A percentile compares a stretch with the other conserved stretches of the same genome.
Evolutionary conservation across 23 tunicate species (phyloP).

Genomic region (Styela clava): DNA sequence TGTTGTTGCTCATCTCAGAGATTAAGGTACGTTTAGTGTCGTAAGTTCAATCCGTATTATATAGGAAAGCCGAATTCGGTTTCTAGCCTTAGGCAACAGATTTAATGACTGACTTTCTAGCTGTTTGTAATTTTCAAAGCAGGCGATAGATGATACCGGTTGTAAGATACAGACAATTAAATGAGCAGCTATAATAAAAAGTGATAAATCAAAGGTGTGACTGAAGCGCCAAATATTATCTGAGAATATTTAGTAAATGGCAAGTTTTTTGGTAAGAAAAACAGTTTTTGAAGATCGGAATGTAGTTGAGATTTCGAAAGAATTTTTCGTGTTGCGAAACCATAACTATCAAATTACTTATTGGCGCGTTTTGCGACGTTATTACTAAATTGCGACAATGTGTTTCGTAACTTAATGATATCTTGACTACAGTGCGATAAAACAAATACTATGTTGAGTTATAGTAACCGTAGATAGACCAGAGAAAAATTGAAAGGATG

Average conservation of each 20-base stretch:
- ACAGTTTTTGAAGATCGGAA: background rate
- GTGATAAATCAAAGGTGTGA: background rate
- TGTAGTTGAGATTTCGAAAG: background rate
- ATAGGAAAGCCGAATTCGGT: background rate
- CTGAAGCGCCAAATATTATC: too few species aligned
- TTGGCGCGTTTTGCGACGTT: too few species aligned
- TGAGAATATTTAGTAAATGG: too few species aligned
- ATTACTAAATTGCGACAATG: too few species aligned
- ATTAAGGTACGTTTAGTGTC: background rate
- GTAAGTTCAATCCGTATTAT: background rate
- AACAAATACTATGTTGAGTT: too few species aligned
- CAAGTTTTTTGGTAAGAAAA: too few species aligned
- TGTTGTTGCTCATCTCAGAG: too few species aligned
- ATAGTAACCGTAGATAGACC: too few species aligned
- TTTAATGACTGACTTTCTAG: background rate
- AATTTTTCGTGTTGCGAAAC: background rate
- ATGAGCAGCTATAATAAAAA: background rate
- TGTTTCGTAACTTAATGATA: too few species aligned
- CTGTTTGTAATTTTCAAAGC: background rate
- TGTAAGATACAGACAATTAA: background rate
- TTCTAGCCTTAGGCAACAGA: background rate
- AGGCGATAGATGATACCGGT: background rate
- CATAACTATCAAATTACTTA: background rate
- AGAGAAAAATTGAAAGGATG: too few species aligned
- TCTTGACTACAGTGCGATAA: too few species aligned